phyloP scores from a whole-genome alignment of 2,113 vertebrate species.

The Phyllostomus hastatus region DNA sequence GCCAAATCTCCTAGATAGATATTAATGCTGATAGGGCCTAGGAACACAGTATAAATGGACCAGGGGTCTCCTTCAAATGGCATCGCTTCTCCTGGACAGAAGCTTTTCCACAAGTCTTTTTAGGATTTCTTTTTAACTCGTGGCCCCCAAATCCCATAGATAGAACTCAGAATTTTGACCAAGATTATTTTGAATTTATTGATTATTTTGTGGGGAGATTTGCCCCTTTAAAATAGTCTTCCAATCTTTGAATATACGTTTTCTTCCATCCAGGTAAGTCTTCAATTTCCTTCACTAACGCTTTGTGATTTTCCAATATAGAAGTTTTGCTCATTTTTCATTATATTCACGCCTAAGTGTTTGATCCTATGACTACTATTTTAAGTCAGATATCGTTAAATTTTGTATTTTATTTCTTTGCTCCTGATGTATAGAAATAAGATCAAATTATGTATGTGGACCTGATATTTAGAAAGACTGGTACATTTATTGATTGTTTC shows the following conservation, averaged over 20 bases:
- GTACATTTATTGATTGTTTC: neutral
- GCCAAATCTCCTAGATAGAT: neutral
- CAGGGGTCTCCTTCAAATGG: neutral
- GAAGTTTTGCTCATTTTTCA: neutral
- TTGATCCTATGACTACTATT: neutral
- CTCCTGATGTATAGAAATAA: neutral
- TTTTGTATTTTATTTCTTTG: neutral
- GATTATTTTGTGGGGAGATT: neutral
- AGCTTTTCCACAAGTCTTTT: neutral
- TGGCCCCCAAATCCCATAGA: neutral
- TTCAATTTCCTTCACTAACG: neutral
- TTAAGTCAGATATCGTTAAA: neutral
- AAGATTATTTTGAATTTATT: neutral
- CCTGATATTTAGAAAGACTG: neutral
- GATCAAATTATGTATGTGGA: neutral
- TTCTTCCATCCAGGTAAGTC: neutral
- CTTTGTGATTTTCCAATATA: neutral
- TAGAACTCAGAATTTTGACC: neutral
- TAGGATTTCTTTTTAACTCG: neutral
- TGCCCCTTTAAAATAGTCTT: neutral
- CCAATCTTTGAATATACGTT: neutral
- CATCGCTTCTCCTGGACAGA: neutral
- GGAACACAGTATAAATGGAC: neutral
- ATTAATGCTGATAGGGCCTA: neutral
- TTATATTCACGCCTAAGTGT: neutral